Evolutionary conservation across 2,888 invertebrate species (phyloP).

Genomic region (Caradrina clavipalpis): DNA sequence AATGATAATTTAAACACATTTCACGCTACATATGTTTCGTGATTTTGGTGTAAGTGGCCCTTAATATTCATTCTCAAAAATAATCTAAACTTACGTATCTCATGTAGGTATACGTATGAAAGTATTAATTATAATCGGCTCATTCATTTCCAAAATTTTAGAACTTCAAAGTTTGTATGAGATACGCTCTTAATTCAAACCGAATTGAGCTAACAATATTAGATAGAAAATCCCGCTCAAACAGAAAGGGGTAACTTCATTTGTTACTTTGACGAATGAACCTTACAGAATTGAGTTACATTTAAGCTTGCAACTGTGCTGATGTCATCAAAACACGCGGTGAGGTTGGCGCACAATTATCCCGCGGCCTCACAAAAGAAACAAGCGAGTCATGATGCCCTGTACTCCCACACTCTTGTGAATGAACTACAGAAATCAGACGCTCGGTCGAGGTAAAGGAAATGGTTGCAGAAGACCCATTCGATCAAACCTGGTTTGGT

Average conservation of each 20-base stretch:
- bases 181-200: neutral
- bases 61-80: neutral
- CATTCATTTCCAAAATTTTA: too few species aligned
- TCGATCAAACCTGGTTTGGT: too few species aligned
- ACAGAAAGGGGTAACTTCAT: neutral
- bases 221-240: neutral
- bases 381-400: slow-evolving; percentile 55
- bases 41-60: too few species aligned
- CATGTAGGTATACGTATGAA: too few species aligned
- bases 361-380: slow-evolving; percentile 40
- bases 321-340: slow-evolving; percentile 54
- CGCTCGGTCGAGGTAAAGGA: slow-evolving; percentile 25
- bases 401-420: slow-evolving; percentile 38
- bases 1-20: too few species aligned
- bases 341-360: slow-evolving; percentile 36
- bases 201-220: neutral
- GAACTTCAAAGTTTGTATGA: too few species aligned
- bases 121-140: too few species aligned
- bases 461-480: slow-evolving; percentile 8
- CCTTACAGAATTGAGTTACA: slow-evolving; percentile 22
- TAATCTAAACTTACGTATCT: neutral
- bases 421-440: slow-evolving; percentile 42
- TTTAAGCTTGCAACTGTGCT: slow-evolving; percentile 28
- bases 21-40: too few species aligned
- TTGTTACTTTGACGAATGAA: slow-evolving; percentile 30